Conservation (phyloP, 1,140 invertebrate species). For the Lepidurus apus region DNA sequence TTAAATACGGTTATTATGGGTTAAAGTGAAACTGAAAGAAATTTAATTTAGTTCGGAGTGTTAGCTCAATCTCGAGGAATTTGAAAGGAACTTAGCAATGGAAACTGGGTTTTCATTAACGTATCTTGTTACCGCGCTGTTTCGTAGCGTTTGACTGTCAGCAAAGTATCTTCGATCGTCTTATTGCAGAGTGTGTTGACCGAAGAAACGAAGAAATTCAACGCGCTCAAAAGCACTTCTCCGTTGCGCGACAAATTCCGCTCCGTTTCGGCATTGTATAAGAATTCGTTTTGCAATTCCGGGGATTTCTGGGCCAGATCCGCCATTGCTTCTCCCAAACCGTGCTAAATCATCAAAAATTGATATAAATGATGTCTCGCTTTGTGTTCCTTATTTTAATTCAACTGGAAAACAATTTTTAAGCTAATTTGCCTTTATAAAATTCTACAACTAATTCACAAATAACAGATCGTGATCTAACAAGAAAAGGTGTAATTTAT, state of each 20-base stretch:
- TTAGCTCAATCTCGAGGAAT: too few relatives aligned
- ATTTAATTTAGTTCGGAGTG: too few relatives aligned
- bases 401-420: neutral
- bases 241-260: constrained; percentile 88
- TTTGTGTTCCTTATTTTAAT: too few relatives aligned
- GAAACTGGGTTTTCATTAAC: too few relatives aligned
- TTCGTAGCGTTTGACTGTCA: constrained; percentile 90
- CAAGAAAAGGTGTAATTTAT: constrained; percentile 24
- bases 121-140: constrained; percentile 61
- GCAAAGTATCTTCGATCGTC: constrained; percentile 92
- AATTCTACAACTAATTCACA: neutral
- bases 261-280: constrained; percentile 93
- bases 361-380: neutral
- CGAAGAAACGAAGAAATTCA: constrained; percentile 94
- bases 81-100: too few relatives aligned
- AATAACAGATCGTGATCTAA: neutral
- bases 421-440: neutral
- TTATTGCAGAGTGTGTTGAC: constrained; percentile 93
- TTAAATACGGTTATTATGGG: neutral
- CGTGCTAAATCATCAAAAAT: constrained; percentile 51
- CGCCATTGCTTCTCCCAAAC: constrained; percentile 84
- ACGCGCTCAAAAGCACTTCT: constrained; percentile 79
- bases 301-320: constrained; percentile 90
- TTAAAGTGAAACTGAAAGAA: too few relatives aligned
- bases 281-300: constrained; percentile 89